Evolutionary conservation across 35 echinoderm and acorn worm species (phyloP).

Genomic region (Heliocidaris tuberculata): DNA sequence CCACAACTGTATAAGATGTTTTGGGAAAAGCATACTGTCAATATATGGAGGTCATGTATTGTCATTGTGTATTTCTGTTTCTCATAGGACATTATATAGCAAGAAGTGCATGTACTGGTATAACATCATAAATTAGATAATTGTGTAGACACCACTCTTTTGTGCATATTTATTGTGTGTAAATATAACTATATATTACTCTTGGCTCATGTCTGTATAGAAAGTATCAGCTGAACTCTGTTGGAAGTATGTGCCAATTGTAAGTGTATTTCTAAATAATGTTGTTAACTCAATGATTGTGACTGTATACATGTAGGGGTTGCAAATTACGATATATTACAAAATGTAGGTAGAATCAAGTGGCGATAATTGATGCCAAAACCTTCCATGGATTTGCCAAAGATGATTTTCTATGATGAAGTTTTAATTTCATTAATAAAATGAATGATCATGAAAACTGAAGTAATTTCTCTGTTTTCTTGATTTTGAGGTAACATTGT

Average conservation of each 20-base stretch:
- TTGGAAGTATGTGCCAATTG: not conserved
- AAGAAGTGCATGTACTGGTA: too few relatives aligned
- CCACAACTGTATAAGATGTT: too few relatives aligned
- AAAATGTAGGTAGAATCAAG: not conserved
- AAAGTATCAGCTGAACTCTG: not conserved
- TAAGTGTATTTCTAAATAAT: not conserved
- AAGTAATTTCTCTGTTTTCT: not conserved
- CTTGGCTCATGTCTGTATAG: not conserved
- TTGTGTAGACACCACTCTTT: too few relatives aligned
- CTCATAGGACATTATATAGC: too few relatives aligned
- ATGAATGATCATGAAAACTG: not conserved
- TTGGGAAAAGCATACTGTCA: too few relatives aligned
- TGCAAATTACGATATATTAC: not conserved
- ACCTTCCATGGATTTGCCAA: not conserved
- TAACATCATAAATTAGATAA: too few relatives aligned
- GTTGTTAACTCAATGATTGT: not conserved
- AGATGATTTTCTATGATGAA: slow-evolving; percentile 5
- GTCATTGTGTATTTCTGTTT: too few relatives aligned
- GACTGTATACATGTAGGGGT: not conserved
- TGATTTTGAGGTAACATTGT: too few relatives aligned
- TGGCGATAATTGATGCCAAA: slow-evolving; percentile 2
- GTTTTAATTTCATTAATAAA: not conserved
- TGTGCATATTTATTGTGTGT: not conserved
- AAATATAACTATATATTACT: slow-evolving; percentile 5
- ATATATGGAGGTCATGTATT: too few relatives aligned